phyloP scores from a whole-genome alignment of 2,797 vertebrate species.

The Enteromius treurensis region DNA sequence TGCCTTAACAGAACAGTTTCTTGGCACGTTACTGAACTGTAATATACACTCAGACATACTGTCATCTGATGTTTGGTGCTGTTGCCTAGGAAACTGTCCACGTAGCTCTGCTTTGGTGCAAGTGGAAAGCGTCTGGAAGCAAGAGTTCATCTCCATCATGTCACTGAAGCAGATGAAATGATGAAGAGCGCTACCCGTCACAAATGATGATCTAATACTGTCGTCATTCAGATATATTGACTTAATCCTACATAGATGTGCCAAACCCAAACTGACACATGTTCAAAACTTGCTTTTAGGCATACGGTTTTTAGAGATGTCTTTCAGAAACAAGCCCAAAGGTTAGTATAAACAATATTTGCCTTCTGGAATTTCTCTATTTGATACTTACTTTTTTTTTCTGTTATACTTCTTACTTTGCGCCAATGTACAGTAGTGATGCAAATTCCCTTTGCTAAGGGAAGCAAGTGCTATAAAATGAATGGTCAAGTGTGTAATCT shows the following conservation, averaged over 20 bases:
- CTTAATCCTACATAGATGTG: conserved; percentile 4
- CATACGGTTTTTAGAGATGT: conserved; percentile 8
- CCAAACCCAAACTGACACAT: conserved; percentile 6
- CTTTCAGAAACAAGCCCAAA: neutral
- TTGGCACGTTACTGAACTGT: conserved; percentile 61
- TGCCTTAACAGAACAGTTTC: conserved; percentile 63
- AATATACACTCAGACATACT: conserved; percentile 59
- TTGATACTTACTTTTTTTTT: neutral
- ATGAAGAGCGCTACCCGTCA: conserved; percentile 31
- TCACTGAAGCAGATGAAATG: conserved; percentile 44
- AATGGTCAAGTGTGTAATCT: neutral
- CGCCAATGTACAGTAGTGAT: neutral
- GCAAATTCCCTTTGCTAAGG: neutral
- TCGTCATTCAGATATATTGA: conserved; percentile 20
- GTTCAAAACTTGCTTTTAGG: conserved; percentile 13
- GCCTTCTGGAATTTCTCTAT: neutral
- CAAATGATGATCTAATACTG: conserved; percentile 37
- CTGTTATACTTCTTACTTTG: neutral
- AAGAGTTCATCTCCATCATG: conserved; percentile 46
- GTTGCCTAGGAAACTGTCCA: conserved; percentile 65
- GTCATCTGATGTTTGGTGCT: conserved; percentile 60
- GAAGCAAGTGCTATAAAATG: neutral
- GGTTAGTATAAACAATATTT: neutral
- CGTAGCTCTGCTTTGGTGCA: conserved; percentile 51
- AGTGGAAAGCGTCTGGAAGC: conserved; percentile 50